Evolutionary conservation across 2,113 vertebrate genomes (phyloP), one percentile per base, ranked within the genome.

Genomic region (Prunella himalayana): DNA sequence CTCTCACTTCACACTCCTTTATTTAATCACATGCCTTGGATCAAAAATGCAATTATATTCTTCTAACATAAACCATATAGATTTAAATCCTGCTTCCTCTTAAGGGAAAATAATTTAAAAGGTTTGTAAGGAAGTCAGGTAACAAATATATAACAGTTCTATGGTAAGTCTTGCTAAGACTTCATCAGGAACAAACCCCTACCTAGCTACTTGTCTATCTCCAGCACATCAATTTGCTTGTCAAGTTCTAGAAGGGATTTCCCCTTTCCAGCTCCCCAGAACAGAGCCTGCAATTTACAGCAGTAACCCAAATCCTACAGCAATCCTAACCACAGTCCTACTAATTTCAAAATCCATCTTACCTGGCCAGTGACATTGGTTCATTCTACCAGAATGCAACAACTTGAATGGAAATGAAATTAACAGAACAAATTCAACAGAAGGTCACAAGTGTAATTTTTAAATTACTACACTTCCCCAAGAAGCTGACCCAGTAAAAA

Each of bases 181-280:
- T 61, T 63, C 13, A 61, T 10, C 50, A 71, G 22, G 27, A 79
- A 47, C 7, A 68, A 85, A 63, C 33, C 14, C 22, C 2, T 28
- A 25, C 23, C 41, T 15, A 60, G 6, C 11, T 64, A 12, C 3
- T 35, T 13, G 9, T 0, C 0, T 6, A n/a, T 23, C 28, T 83
- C 35, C 6, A 73, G 30, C 33, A 84, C 19, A 24, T 3, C 12
- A 59, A n/a, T 9, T 17, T 47, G 20, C 20, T 30, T 30, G 30
- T 42, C 21, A 44, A 21, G 17, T 28, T 82, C 39, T n/a, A 24
- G n/a, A 75, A 44, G 5, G 3, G 7, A 61, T 41, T 57, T 53
- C 8, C 8, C 9, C 13, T 65, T 24, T 18, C 27, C 41, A 80
- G 6, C 7, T 19, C 11, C 6, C 9, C 3, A 1, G 23, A 65